These are phyloP conservation scores for Drosophila algonquin DNA, from an alignment of 2,888 invertebrate species.

Conservation along the genomic window DNA sequence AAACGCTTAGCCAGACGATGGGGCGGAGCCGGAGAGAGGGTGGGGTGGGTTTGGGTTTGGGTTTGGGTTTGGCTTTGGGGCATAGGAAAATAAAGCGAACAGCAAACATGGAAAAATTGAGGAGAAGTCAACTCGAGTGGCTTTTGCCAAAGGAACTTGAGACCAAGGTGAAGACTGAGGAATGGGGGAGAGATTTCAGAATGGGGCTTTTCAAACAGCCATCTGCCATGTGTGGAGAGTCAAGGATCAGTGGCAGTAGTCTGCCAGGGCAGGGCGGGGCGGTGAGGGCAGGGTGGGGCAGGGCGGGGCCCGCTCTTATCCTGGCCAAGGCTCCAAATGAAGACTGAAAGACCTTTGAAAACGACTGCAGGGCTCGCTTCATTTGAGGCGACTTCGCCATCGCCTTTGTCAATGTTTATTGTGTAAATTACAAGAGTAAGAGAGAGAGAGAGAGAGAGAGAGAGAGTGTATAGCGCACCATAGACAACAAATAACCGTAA, in stretches of 20 bases:
- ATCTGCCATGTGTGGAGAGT: constrained; percentile 37
- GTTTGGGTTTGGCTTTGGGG: no score
- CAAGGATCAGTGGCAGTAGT: constrained; percentile 56
- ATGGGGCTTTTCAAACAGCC: constrained; percentile 22
- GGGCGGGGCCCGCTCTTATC: constrained; percentile 37
- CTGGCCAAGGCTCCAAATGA: constrained; percentile 48
- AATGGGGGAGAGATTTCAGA: constrained; percentile 24
- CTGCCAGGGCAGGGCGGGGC: background rate
- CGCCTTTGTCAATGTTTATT: constrained; percentile 75
- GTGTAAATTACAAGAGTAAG: constrained; percentile 70
- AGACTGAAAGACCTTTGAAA: constrained; percentile 18
- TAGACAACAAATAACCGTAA: constrained; percentile 77
- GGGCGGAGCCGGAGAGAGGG: background rate
- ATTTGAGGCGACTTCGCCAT: constrained; percentile 25
- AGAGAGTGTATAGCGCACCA: constrained; percentile 53
- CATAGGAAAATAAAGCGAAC: constrained; percentile 66
- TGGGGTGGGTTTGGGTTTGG: no score
- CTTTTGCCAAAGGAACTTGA: constrained; percentile 45
- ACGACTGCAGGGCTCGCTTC: constrained; percentile 33
- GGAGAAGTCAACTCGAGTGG: constrained; percentile 65
- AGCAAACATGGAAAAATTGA: constrained; percentile 64
- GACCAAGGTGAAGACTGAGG: constrained; percentile 31
- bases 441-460: background rate
- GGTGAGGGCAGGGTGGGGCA: background rate
- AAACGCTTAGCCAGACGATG: constrained; percentile 68